Evolutionary conservation across 2,888 invertebrate species (phyloP).

Genomic region (Amphipyra tragopoginis): DNA sequence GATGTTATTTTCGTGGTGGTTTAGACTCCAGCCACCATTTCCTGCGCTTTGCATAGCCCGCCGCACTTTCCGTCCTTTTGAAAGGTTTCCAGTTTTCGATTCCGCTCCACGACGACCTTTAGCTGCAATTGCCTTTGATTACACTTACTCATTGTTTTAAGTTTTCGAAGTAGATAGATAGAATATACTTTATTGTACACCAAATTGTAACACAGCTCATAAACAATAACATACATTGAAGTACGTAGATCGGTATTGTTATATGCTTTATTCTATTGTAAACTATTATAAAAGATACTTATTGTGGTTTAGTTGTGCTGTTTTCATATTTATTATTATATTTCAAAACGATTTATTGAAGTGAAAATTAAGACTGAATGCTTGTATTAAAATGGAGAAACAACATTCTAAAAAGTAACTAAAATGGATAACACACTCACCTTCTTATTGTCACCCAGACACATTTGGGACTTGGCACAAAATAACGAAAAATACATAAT

Average conservation of each 20-base stretch:
- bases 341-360: too few relatives aligned
- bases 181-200: too few relatives aligned
- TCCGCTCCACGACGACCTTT: slow-evolving; percentile 39
- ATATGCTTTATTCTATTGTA: slow-evolving; percentile 13
- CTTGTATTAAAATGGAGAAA: too few relatives aligned
- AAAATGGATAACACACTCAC: too few relatives aligned
- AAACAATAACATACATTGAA: too few relatives aligned
- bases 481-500: too few relatives aligned
- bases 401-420: too few relatives aligned
- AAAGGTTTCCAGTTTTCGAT: slow-evolving; percentile 42
- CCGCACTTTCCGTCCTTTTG: slow-evolving; percentile 38
- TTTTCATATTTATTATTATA: too few relatives aligned
- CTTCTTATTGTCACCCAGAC: too few relatives aligned
- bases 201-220: too few relatives aligned
- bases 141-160: slow-evolving; percentile 20
- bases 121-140: slow-evolving; percentile 39
- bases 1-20: slow-evolving; percentile 34
- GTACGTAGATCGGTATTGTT: slow-evolving; percentile 5
- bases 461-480: too few relatives aligned
- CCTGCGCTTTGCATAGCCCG: slow-evolving; percentile 53
- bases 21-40: slow-evolving; percentile 46
- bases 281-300: slow-evolving; percentile 5
- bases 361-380: too few relatives aligned
- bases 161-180: slow-evolving; percentile 10
- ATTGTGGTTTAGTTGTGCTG: neutral